phyloP scores from a whole-genome alignment of 1,140 invertebrate genomes.

The Eumaeus atala region DNA sequence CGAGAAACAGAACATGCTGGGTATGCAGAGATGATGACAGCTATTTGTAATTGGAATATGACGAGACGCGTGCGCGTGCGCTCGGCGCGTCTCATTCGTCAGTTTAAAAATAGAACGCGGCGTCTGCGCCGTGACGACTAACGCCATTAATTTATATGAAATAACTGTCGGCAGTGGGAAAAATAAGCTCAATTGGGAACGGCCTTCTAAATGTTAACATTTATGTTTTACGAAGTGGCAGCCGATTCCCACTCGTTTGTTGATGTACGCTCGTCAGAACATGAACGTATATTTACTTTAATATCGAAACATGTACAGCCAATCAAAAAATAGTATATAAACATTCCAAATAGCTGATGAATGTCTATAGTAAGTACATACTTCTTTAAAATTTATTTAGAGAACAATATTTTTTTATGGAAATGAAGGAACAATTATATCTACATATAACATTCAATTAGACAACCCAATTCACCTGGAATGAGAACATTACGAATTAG shows the following conservation, averaged over 20 bases:
- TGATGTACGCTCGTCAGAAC: conserved; percentile 42
- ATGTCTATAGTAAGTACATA: too few relatives aligned
- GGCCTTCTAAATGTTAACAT: conserved; percentile 69
- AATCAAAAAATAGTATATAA: conserved; percentile 1
- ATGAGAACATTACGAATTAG: too few relatives aligned
- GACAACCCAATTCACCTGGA: too few relatives aligned
- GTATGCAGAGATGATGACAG: conserved; percentile 61
- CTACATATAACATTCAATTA: too few relatives aligned
- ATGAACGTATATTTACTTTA: conserved; percentile 3
- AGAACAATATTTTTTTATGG: too few relatives aligned
- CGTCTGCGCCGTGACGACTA: conserved; percentile 72
- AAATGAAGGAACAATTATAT: too few relatives aligned
- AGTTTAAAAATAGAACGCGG: conserved; percentile 69
- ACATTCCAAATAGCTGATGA: too few relatives aligned
- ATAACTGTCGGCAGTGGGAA: conserved; percentile 72
- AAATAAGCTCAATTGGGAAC: conserved; percentile 68
- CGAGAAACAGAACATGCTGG: conserved; percentile 48
- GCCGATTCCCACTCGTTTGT: conserved; percentile 36
- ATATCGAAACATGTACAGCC: neutral
- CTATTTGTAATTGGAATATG: conserved; percentile 73
- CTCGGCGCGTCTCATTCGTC: conserved; percentile 70
- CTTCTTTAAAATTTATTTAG: too few relatives aligned
- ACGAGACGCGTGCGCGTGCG: conserved; percentile 65
- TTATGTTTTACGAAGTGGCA: conserved; percentile 69
- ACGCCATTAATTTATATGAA: conserved; percentile 73